Conservation (phyloP, 1,140 invertebrate species). For the Oedothorax gibbosus region DNA sequence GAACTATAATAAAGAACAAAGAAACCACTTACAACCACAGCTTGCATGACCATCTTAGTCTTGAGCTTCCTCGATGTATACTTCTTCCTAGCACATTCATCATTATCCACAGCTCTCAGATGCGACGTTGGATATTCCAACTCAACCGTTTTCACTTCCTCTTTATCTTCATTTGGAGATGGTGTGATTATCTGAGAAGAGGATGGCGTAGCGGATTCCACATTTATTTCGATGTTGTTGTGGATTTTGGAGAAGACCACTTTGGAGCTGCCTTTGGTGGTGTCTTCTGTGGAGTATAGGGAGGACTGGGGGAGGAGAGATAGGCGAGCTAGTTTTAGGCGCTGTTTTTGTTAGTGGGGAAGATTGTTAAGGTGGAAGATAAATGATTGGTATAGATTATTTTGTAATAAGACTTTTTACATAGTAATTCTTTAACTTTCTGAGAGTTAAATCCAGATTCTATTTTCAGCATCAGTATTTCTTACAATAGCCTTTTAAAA, state of each 20-base stretch:
- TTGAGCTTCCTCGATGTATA: conserved; percentile 48
- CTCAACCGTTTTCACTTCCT: background rate
- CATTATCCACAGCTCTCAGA: conserved; percentile 49
- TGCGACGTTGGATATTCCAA: conserved; percentile 24
- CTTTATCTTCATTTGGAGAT: background rate
- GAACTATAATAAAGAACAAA: too few species aligned
- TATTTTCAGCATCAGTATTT: too few species aligned
- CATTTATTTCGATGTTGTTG: conserved; percentile 17
- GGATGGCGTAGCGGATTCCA: conserved; percentile 38
- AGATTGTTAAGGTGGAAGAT: conserved; percentile 21
- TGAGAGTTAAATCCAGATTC: too few species aligned
- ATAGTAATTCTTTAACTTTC: too few species aligned
- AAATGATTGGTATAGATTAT: background rate
- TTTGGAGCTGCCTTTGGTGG: background rate
- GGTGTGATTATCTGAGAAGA: conserved; percentile 46
- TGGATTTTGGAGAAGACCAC: background rate
- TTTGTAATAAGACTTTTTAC: background rate
- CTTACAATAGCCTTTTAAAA: too few species aligned
- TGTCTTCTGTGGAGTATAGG: conserved; percentile 8
- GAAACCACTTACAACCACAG: conserved; percentile 52
- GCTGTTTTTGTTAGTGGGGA: conserved; percentile 43
- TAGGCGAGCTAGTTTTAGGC: conserved; percentile 45
- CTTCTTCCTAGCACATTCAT: conserved; percentile 48
- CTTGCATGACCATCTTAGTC: conserved; percentile 56
- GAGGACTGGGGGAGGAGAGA: conserved; percentile 57